A percentile compares a stretch with the other conserved stretches of the same genome.
phyloP scores from a whole-genome alignment of 1,140 invertebrate species.

The Drosophila fuyamai region DNA sequence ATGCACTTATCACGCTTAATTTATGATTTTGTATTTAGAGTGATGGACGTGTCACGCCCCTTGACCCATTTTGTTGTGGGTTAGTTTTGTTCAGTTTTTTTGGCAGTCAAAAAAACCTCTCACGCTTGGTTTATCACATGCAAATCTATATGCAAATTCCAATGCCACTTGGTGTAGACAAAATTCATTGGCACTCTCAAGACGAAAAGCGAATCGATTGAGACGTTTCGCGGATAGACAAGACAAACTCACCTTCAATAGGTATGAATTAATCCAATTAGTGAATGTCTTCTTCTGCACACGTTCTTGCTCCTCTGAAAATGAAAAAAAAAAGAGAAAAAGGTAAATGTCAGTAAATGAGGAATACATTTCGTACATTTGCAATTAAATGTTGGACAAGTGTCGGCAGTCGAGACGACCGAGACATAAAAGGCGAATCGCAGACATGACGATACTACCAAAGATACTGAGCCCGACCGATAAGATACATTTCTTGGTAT shows the following conservation, averaged over 20 bases:
- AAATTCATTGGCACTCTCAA: constrained; percentile 46
- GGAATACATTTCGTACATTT: constrained; percentile 46
- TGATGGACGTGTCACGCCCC: constrained; percentile 41
- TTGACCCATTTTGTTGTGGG: constrained; percentile 19
- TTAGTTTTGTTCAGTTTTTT: constrained; percentile 5
- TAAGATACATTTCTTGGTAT: constrained; percentile 64
- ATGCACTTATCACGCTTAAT: constrained; percentile 46
- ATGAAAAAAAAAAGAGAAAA: constrained; percentile 79
- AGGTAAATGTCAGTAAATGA: constrained; percentile 58
- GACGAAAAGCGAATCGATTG: constrained; percentile 51
- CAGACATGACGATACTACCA: constrained; percentile 34
- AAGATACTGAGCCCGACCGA: constrained; percentile 70
- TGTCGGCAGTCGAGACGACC: constrained; percentile 14
- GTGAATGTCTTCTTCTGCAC: constrained; percentile 99
- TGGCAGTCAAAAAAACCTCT: constrained; percentile 19
- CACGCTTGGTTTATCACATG: constrained; percentile 52
- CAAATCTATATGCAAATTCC: constrained; percentile 73
- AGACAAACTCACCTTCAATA: constrained; percentile 92
- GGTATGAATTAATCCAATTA: constrained; percentile 99
- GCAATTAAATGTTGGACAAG: constrained; percentile 67
- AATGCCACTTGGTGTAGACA: constrained; percentile 55
- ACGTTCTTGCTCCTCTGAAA: constrained; percentile 99
- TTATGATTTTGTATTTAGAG: constrained; percentile 31
- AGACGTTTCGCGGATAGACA: constrained; percentile 9
- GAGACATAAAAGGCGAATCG: constrained; percentile 47